Evolutionary conservation across 1,140 invertebrate genomes (phyloP).

Genomic region (Theocolax elegans): DNA sequence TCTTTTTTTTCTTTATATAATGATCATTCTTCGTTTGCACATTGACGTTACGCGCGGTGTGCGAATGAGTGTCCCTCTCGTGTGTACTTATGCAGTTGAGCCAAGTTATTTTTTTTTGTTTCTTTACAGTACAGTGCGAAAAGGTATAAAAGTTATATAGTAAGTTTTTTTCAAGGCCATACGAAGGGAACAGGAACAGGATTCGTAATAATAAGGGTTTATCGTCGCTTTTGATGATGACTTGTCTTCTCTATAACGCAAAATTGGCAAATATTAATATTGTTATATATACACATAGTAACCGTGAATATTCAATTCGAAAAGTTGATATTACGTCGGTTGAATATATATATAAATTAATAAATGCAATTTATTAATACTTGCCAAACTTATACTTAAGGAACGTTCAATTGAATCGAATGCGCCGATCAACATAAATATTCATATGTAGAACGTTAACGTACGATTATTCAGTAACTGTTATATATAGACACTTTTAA

Average conservation of each 20-base stretch:
- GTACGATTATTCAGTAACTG: too few species aligned
- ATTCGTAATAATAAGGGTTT: constrained; percentile 39
- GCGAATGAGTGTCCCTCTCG: not conserved
- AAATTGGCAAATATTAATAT: too few species aligned
- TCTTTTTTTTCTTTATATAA: constrained; percentile 11
- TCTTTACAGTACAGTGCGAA: constrained; percentile 35
- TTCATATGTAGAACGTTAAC: too few species aligned
- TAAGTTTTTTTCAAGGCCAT: constrained; percentile 40
- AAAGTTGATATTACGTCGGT: too few species aligned
- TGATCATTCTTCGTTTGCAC: not conserved
- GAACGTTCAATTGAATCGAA: too few species aligned
- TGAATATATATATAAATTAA: too few species aligned
- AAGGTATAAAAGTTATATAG: constrained; percentile 44
- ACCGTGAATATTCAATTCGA: too few species aligned
- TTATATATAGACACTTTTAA: too few species aligned
- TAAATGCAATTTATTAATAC: not conserved
- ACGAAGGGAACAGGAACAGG: constrained; percentile 37
- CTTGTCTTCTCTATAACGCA: too few species aligned
- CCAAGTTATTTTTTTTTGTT: constrained; percentile 12
- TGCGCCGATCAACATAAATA: too few species aligned
- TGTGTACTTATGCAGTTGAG: constrained; percentile 13
- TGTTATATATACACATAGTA: too few species aligned
- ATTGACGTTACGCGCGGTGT: not conserved
- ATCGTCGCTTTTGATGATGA: too few species aligned
- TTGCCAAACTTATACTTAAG: not conserved